Base-by-base conservation (phyloP, 2,113 vertebrate genomes). In the Laticauda laticaudata region DNA sequence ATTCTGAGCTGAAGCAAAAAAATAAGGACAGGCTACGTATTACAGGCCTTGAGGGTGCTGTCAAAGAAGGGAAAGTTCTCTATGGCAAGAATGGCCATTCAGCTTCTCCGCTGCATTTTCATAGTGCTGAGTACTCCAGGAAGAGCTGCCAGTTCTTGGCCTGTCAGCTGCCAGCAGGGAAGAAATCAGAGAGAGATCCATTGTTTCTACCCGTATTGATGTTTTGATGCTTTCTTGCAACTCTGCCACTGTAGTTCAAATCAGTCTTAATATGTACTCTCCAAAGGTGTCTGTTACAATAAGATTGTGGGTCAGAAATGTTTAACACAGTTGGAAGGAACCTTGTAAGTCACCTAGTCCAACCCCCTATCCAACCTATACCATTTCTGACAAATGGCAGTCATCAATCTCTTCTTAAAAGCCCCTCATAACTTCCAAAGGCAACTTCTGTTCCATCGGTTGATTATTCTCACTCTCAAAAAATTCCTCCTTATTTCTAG, bases 1-100 rank as follows among this genome's bases (percentile, higher is more conserved):
- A 51, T 15, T 56, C 55, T 15, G 45, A 56, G 26, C 29, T 51
- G 55, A 48, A 51, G 26, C 7, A 45, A 61, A 87, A 48, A 39
- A 55, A 61, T 34, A 85, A 51, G 23, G 21, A 23, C 29, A 89
- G 20, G 48, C 24, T 86, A 57, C 14, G 57, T 15, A 12, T 86
- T 45, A 57, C 1, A 45, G 29, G 75, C 6, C 75, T 43, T 8
- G 69, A 39, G 69, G 69, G 69, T 81, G 69, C 93, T 29, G 34
- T 89, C 86, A 86, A 45, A 96, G 93, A 95, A 94, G 75, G 95
- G 69, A 93, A 97, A 97, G 94, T 95, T 89, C 96, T 97, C 96
- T 96, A 93, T 96, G 94, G 96, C 97, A 97, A 95, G 96, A 97
- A 20, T 20, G 34, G 34, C 34, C 6, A 8, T 1, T 39, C 2